Percentiles rank a stretch among this genome's conserved stretches.
These are phyloP conservation scores for Nephila pilipes DNA, from an alignment of 1,140 invertebrate genomes.

Conservation along the genomic window DNA sequence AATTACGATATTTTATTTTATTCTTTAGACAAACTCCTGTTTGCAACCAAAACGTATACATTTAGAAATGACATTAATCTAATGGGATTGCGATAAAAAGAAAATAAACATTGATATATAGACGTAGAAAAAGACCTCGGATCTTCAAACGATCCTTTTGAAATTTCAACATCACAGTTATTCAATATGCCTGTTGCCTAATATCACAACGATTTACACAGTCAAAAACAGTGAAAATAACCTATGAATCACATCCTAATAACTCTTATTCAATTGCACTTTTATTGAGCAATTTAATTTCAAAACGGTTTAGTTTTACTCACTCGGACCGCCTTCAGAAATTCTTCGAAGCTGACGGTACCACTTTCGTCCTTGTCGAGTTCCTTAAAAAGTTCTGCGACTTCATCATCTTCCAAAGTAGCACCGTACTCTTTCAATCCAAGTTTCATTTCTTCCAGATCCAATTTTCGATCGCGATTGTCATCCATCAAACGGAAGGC, in stretches of 20 bases:
- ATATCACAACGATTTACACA: not conserved
- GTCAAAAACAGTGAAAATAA: not conserved
- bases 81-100: too few species aligned
- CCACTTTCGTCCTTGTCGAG: constrained; percentile 93
- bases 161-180: not conserved
- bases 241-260: not conserved
- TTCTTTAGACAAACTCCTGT: too few species aligned
- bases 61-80: too few species aligned
- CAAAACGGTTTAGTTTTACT: constrained; percentile 80
- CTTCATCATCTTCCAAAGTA: constrained; percentile 84
- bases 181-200: not conserved
- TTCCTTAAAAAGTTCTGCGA: constrained; percentile 86
- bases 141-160: too few species aligned
- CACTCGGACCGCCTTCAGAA: constrained; percentile 91
- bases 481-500: constrained; percentile 95
- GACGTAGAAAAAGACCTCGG: too few species aligned
- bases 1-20: too few species aligned
- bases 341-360: constrained; percentile 93
- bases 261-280: not conserved
- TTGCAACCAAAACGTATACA: too few species aligned
- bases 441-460: constrained; percentile 90
- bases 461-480: constrained; percentile 91
- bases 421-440: constrained; percentile 91
- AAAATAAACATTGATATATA: too few species aligned
- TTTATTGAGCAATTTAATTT: too few species aligned